Evolutionary conservation across 1,140 invertebrate genomes (phyloP), one percentile per base, ranked within the genome.

Genomic region (Drosophila rufa): DNA sequence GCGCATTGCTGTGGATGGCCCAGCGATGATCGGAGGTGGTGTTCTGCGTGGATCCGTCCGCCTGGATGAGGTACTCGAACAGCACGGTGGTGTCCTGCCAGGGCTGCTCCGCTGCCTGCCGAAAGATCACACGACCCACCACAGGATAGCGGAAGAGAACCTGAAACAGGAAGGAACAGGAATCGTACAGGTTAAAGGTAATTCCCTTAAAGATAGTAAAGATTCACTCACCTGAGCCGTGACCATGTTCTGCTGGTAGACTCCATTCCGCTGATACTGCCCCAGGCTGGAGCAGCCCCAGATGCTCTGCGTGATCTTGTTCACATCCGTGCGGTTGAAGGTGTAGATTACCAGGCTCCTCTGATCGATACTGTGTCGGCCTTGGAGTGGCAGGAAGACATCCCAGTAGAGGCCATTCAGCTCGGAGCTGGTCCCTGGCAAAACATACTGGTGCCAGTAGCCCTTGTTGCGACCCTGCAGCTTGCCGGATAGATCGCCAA

Each of bases 401-500:
- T 99, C 98, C 95, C 96, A 97, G 84, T 96, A 96, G 46, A 94
- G 92, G 27, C 96, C 96, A 79, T 93, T 96, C 4, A 96, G 93
- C 92, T 96, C 96, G 17, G 95, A 95, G 50, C 95, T 96, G 22
- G 94, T 86, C 6, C 95, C 95, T 0, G 94, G 94, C 58, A 96
- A 92, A 36, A 96, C 94, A 75, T 95, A 95, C 76, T 94, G 94
- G 82, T 96, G 95, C 86, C 95, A 94, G 22, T 95, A 94, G 55
- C 95, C 95, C 83, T 96, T 96, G 14, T 96, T 96, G 43, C 96
- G 94, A 11, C 94, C 95, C 79, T 96, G 95, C 57, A 96, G 95
- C 93, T 99, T 99, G 7, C 97, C 97, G 57, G 97, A 97, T 4
- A 99, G 93, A 93, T 99, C 98, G 0, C 98, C 97, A 14, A 98